Conservation (phyloP, 2,888 invertebrate species). For the Glaucopsyche alexis region DNA sequence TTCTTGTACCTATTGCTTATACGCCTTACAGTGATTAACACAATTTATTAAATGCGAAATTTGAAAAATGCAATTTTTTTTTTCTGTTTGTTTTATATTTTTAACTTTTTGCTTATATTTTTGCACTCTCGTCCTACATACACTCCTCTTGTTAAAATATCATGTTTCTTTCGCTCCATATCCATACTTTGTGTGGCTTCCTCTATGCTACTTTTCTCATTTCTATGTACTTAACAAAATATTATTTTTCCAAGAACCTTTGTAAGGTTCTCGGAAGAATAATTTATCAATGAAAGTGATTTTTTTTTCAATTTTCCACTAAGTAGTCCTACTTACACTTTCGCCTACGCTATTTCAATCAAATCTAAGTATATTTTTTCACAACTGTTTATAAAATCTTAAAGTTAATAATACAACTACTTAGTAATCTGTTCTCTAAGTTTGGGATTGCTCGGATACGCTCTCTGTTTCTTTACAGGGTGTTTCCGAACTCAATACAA, state of each 20-base stretch:
- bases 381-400: too few relatives aligned
- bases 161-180: background rate
- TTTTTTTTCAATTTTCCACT: background rate
- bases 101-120: background rate
- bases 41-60: background rate
- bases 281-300: too few relatives aligned
- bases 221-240: background rate
- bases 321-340: background rate
- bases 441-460: too few relatives aligned
- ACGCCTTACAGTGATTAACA: background rate
- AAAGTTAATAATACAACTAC: too few relatives aligned
- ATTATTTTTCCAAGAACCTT: background rate
- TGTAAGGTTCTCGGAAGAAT: background rate
- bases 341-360: background rate
- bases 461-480: background rate
- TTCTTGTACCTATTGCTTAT: background rate
- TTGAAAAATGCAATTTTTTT: background rate
- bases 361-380: background rate
- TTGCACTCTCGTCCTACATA: background rate
- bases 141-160: background rate
- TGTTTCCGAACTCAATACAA: conserved; percentile 1
- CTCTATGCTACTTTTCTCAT: background rate
- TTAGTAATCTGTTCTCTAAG: too few relatives aligned
- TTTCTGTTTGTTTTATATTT: background rate
- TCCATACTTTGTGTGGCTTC: background rate